Evolutionary conservation across 2,797 vertebrate genomes (phyloP), one percentile per base, ranked within the genome.

Genomic region (Ataeniobius toweri): DNA sequence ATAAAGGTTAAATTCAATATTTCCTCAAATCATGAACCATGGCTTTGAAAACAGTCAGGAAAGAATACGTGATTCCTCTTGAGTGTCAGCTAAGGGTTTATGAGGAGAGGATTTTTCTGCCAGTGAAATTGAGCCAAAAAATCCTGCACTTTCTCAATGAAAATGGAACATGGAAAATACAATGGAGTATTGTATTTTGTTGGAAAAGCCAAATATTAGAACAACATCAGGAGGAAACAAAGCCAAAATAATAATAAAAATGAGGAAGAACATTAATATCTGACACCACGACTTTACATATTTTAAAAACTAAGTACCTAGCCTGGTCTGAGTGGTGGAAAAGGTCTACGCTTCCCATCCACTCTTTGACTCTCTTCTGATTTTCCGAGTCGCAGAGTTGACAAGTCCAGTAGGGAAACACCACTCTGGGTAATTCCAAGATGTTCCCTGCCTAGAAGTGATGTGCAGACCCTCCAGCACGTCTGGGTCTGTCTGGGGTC

Each of bases 1-100:
- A 82, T 48, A 80, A 86, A 70, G 73, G 53, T 26, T 48, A 22
- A 59, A 65, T 79, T 85, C 50, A 81, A 56, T 85, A 68, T 77
- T 75, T 77, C 28, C 71, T 50, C 0, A 55, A 75, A 63, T 59
- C 48, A 65, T 39, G 69, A 74, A 71, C 73, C 72, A 61, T 82
- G 72, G 63, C 55, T 77, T 79, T 82, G 41, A 74, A 83, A 83
- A 71, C 74, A 84, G 73, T n/a, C 0, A 6, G 68, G 53, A 6
- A 76, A 75, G 74, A 80, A 74, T 22, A 28, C 46, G 59, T 24
- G 44, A 26, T 70, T 81, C 83, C 79, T 73, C 68, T 55, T 22
- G 31, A 80, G 85, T 61, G 3, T 41, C 67, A 5, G 76, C 61
- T 73, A 22, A 6, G 13, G 36, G 31, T 28, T 82, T 77, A 79